Base-by-base conservation (phyloP, 92 coral and sea anemone species). In the Zoanthus gigantus region DNA sequence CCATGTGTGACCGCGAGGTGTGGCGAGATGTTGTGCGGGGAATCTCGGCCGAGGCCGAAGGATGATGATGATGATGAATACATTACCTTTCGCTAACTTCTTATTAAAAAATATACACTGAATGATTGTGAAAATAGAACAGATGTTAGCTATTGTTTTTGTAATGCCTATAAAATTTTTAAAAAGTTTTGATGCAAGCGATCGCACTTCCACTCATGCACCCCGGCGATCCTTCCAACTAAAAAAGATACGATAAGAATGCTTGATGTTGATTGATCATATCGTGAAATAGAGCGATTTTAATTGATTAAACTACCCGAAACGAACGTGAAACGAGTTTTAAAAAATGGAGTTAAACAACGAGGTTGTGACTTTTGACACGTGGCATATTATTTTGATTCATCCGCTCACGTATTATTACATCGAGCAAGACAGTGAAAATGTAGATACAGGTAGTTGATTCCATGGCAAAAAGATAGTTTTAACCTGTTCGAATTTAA, bases 51-150 rank as follows among this genome's bases (percentile, higher is more conserved):
- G 23, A 23, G 23, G 23, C 23, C 23, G 23, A 23, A 23, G 23
- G 23, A 23, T 23, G 23, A 23, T 23, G 23, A 23, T 23, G 23
- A 23, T 23, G 23, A 23, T 23, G 23, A 61, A 61, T 61, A 61
- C 32, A 61, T 61, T 61, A 61, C 28, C 69, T 61, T 61, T 61
- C 69, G 31, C 69, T 17, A 61, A 61, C 69, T 16, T 18, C 69
- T 61, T 61, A 61, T 61, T 61, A n/a, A 71, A 71, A 31, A 71
- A 6, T 29, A 71, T 71, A 71, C 76, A 37, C 76, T 71, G 76
- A 71, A 71, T 71, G 76, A 71, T 50, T 71, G 44, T 71, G 76
- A 71, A 71, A 71, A 44, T 71, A 71, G 48, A 71, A 71, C 76
- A 72, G 56, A 50, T 50, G 56, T 50, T 50, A 50, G 56, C 56